These are phyloP conservation scores for Tragulus kanchil DNA, from an alignment of 2,113 vertebrate genomes.

Conservation along the genomic window DNA sequence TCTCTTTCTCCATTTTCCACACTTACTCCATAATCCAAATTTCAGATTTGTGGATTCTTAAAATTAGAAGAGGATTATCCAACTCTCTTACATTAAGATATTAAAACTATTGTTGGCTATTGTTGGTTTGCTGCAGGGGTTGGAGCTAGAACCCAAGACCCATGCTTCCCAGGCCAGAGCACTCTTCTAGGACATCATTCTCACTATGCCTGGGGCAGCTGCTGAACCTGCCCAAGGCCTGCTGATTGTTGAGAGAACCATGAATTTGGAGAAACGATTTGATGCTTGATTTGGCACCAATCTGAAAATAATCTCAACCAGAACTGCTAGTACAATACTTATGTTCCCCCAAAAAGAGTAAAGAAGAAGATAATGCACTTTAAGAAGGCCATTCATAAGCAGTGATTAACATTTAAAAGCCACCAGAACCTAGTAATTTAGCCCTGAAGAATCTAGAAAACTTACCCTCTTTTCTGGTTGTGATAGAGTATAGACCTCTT, in stretches of 20 bases:
- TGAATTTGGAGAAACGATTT: neutral
- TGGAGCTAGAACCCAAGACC: neutral
- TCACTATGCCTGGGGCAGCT: neutral
- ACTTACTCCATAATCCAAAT: neutral
- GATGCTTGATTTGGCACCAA: neutral
- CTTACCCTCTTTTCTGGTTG: neutral
- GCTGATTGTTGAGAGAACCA: neutral
- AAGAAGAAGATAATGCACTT: neutral
- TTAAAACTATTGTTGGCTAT: neutral
- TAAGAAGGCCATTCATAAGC: neutral
- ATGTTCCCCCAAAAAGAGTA: neutral
- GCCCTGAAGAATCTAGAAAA: conserved; percentile 25
- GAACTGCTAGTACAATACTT: neutral
- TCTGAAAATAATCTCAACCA: no score
- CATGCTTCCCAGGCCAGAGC: no score
- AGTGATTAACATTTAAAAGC: conserved; percentile 11
- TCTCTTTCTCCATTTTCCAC: conserved; percentile 20
- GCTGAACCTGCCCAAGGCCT: neutral
- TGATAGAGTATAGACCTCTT: conserved; percentile 56
- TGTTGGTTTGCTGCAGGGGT: neutral
- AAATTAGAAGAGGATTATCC: neutral
- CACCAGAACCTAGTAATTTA: neutral
- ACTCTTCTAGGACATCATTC: neutral
- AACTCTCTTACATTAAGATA: neutral
- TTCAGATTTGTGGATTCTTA: neutral